phyloP scores from a whole-genome alignment of 2,797 vertebrate species.

The Lithobates pipiens region DNA sequence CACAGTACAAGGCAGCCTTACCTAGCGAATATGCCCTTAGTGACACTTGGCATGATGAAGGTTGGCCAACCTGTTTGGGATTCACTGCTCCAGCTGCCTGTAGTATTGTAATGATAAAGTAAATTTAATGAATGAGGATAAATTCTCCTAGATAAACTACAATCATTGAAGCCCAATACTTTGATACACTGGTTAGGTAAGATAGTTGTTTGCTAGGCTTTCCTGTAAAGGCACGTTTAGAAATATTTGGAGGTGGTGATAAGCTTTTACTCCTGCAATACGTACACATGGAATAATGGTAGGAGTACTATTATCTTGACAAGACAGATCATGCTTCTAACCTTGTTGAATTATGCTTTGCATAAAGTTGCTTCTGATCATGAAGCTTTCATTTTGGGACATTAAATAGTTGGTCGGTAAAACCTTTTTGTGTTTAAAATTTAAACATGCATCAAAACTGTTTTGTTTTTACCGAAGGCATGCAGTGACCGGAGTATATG shows the following conservation, averaged over 20 bases:
- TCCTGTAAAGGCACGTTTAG: slow-evolving; percentile 41
- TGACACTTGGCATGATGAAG: too few relatives aligned
- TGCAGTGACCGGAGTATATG: not conserved
- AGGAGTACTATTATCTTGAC: slow-evolving; percentile 19
- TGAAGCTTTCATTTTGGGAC: not conserved
- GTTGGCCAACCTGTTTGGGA: not conserved
- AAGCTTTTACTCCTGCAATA: not conserved
- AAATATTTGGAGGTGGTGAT: slow-evolving; percentile 39
- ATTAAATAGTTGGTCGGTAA: not conserved
- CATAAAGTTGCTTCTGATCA: not conserved
- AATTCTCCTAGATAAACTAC: not conserved
- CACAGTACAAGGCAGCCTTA: too few relatives aligned
- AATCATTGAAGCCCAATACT: not conserved
- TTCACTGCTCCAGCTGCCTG: not conserved
- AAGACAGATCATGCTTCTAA: slow-evolving; percentile 28
- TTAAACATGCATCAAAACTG: not conserved
- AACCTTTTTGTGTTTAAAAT: not conserved
- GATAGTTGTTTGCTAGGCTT: not conserved
- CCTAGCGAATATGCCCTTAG: too few relatives aligned
- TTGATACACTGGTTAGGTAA: slow-evolving; percentile 9
- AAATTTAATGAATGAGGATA: not conserved
- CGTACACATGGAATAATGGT: not conserved
- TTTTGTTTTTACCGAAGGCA: not conserved
- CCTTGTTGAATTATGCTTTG: slow-evolving; percentile 9
- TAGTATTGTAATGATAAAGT: not conserved